Evolutionary conservation across 2,797 vertebrate genomes (phyloP).

Genomic region (Crypturellus tataupa): DNA sequence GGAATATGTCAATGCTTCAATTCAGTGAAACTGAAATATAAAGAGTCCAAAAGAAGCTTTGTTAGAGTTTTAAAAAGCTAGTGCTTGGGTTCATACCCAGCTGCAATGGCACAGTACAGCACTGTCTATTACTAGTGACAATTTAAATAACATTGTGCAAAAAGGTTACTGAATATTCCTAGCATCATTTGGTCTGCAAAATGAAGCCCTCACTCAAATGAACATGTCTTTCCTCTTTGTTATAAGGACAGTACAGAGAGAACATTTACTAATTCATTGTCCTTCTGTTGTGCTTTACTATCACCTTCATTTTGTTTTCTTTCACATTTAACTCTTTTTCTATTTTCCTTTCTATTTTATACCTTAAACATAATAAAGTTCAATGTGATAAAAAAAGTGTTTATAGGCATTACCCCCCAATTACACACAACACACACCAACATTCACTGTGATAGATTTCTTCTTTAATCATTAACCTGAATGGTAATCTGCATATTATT

Average conservation of each 20-base stretch:
- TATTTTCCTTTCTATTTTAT: slow-evolving; percentile 17
- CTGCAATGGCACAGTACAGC: slow-evolving; percentile 73
- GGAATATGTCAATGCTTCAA: slow-evolving; percentile 42
- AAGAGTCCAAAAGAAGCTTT: slow-evolving; percentile 74
- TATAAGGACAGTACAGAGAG: slow-evolving; percentile 33
- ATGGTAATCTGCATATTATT: background rate
- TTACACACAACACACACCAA: background rate
- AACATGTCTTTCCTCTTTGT: slow-evolving; percentile 49
- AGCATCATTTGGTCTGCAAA: slow-evolving; percentile 4
- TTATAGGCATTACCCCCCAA: background rate
- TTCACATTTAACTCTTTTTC: slow-evolving; percentile 46
- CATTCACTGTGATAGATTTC: background rate
- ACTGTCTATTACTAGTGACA: slow-evolving; percentile 62
- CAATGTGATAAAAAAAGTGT: background rate
- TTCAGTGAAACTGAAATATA: slow-evolving; percentile 71
- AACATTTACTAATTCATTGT: slow-evolving; percentile 65
- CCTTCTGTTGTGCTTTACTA: slow-evolving; percentile 51
- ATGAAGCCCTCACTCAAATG: slow-evolving; percentile 21
- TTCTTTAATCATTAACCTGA: background rate
- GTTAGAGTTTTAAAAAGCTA: slow-evolving; percentile 68
- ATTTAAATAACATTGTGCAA: slow-evolving; percentile 40
- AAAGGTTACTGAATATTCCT: slow-evolving; percentile 72
- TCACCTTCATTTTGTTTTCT: slow-evolving; percentile 33
- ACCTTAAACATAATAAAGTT: background rate
- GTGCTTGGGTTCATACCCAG: slow-evolving; percentile 64